These are phyloP conservation scores for Trachelus iudaicus DNA, from an alignment of 2,888 invertebrate genomes.

Conservation along the genomic window DNA sequence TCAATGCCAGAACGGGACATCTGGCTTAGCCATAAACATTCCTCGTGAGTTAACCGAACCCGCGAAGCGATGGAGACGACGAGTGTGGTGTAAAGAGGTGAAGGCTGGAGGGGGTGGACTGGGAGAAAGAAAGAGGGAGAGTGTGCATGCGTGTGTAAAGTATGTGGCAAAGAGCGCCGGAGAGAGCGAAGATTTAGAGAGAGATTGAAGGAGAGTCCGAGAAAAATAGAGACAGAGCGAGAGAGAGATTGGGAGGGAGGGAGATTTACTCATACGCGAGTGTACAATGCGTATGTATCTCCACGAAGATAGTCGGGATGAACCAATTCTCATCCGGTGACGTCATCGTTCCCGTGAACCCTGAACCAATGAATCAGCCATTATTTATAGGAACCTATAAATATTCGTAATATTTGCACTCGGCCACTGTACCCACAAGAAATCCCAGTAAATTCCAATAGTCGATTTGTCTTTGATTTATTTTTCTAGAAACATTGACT, in stretches of 20 bases:
- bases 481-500: neutral
- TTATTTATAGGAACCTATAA: conserved; percentile 40
- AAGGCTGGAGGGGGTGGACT: neutral
- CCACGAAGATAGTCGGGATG: conserved; percentile 33
- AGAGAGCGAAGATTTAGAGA: neutral
- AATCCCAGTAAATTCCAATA: neutral
- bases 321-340: conserved; percentile 44
- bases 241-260: neutral
- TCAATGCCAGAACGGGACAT: conserved; percentile 40
- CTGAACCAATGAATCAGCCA: conserved; percentile 39
- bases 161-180: neutral
- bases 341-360: conserved; percentile 40
- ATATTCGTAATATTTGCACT: neutral
- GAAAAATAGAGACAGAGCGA: neutral
- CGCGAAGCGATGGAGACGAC: conserved; percentile 4
- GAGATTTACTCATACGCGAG: neutral
- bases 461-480: neutral
- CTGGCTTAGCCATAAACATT: conserved; percentile 36
- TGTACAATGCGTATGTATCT: neutral
- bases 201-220: neutral
- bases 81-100: conserved; percentile 7
- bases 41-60: conserved; percentile 28
- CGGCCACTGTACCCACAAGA: neutral
- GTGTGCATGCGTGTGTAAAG: neutral
- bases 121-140: neutral